Evolutionary conservation across 2,888 invertebrate genomes (phyloP).

Genomic region (Coelogynopora nodosa): DNA sequence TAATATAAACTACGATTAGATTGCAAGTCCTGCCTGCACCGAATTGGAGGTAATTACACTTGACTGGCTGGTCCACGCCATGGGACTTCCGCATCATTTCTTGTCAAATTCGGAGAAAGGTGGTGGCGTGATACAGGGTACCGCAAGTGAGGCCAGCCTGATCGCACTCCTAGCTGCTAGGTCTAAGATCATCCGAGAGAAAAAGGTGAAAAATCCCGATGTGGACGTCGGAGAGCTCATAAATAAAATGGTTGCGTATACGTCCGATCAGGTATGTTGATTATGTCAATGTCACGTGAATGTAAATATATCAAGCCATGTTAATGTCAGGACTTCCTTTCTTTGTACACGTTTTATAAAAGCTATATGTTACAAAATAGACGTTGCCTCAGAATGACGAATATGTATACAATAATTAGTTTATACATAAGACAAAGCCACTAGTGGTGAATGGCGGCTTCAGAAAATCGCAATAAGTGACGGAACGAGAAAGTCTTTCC

Average conservation of each 20-base stretch:
- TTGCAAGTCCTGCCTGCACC: slow-evolving; percentile 77
- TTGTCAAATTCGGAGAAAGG: slow-evolving; percentile 71
- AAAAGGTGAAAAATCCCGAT: slow-evolving; percentile 64
- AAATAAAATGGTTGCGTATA: slow-evolving; percentile 43
- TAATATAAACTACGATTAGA: too few relatives aligned
- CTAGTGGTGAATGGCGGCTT: too few relatives aligned
- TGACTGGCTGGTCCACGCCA: slow-evolving; percentile 86
- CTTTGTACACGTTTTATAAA: too few relatives aligned
- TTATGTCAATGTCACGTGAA: too few relatives aligned
- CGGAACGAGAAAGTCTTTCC: too few relatives aligned
- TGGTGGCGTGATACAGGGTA: slow-evolving; percentile 78
- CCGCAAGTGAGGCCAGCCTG: slow-evolving; percentile 82
- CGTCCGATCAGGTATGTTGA: background rate
- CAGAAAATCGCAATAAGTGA: too few relatives aligned
- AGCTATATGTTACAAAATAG: too few relatives aligned
- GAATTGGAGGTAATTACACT: slow-evolving; percentile 86
- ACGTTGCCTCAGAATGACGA: too few relatives aligned
- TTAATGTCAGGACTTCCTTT: too few relatives aligned
- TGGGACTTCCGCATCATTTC: slow-evolving; percentile 75
- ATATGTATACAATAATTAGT: too few relatives aligned
- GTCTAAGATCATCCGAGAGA: slow-evolving; percentile 68
- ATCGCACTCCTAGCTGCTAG: slow-evolving; percentile 76
- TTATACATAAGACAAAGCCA: too few relatives aligned
- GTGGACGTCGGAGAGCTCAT: slow-evolving; percentile 68
- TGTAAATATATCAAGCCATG: too few relatives aligned